phyloP scores from a whole-genome alignment of 2,797 vertebrate genomes.

The Hydrophis major region DNA sequence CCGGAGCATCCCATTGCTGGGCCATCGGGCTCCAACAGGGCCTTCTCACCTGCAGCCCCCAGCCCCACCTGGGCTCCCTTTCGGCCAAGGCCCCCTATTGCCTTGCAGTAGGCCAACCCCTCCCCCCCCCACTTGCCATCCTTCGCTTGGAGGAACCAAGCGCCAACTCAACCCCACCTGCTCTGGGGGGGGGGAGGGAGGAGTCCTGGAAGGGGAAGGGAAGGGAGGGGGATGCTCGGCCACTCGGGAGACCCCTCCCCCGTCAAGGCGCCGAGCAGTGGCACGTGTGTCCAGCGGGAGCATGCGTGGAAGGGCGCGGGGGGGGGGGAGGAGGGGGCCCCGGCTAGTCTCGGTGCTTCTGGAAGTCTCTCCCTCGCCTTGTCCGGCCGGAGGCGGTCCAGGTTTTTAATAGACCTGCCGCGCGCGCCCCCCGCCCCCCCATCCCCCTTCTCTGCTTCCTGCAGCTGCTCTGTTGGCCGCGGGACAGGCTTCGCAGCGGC shows the following conservation, averaged over 20 bases:
- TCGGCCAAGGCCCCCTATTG: not conserved
- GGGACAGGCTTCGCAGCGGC: not conserved
- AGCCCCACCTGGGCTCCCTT: not conserved
- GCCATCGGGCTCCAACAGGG: fast-evolving
- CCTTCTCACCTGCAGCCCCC: not conserved
- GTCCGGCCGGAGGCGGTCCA: not conserved
- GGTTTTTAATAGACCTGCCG: not conserved
- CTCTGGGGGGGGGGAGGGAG: not conserved
- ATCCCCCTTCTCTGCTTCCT: not conserved
- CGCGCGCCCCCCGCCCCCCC: not conserved
- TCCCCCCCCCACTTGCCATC: not conserved
- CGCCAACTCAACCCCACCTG: not conserved
- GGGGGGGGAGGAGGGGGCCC: not conserved
- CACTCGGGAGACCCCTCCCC: not conserved
- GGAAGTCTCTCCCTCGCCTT: not conserved
- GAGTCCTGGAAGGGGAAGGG: not conserved
- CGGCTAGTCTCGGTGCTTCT: not conserved
- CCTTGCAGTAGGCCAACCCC: not conserved
- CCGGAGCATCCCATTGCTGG: not conserved
- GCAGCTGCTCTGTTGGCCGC: not conserved
- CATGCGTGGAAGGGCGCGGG: not conserved
- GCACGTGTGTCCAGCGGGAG: not conserved
- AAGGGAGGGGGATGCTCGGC: not conserved
- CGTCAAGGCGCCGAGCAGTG: not conserved
- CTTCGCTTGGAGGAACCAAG: not conserved